These are phyloP conservation scores for Hypotaenidia okinawae DNA, from an alignment of 2,797 vertebrate species.

Conservation along the genomic window DNA sequence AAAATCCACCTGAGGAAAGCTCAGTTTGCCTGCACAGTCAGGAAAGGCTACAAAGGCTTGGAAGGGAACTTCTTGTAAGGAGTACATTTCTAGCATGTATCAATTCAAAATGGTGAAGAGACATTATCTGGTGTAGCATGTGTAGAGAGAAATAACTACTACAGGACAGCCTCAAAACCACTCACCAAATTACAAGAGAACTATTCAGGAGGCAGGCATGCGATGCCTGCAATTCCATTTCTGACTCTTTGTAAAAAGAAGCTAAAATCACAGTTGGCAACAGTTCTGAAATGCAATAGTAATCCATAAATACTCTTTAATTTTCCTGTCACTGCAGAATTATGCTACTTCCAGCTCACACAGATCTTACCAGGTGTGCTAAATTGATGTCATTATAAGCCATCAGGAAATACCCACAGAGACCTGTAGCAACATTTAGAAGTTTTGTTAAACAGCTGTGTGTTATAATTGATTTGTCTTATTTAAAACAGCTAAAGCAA, in stretches of 20 bases:
- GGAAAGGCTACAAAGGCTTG: neutral
- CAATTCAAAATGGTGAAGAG: neutral
- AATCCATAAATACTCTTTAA: constrained; percentile 75
- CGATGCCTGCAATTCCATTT: neutral
- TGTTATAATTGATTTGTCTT: constrained; percentile 82
- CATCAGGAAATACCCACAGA: constrained; percentile 82
- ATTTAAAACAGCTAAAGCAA: constrained; percentile 81
- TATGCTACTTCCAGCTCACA: constrained; percentile 75
- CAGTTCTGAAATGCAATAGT: constrained; percentile 52
- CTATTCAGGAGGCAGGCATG: neutral
- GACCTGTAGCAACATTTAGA: constrained; percentile 73
- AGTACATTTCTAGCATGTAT: neutral
- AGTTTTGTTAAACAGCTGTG: constrained; percentile 82
- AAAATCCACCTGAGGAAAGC: neutral
- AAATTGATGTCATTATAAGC: constrained; percentile 82
- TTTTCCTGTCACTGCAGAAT: constrained; percentile 79
- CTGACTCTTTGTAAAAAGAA: constrained; percentile 32
- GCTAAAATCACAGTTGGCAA: constrained; percentile 53
- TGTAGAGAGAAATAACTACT: neutral
- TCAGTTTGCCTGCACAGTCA: neutral
- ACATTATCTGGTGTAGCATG: neutral
- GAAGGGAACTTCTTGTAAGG: neutral
- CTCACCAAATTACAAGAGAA: constrained; percentile 6
- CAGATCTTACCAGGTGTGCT: constrained; percentile 79
- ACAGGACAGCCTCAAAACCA: neutral